Evolutionary conservation across 1,140 invertebrate genomes (phyloP), one percentile per base, ranked within the genome.

Genomic region (Tetragonula clypearis): DNA sequence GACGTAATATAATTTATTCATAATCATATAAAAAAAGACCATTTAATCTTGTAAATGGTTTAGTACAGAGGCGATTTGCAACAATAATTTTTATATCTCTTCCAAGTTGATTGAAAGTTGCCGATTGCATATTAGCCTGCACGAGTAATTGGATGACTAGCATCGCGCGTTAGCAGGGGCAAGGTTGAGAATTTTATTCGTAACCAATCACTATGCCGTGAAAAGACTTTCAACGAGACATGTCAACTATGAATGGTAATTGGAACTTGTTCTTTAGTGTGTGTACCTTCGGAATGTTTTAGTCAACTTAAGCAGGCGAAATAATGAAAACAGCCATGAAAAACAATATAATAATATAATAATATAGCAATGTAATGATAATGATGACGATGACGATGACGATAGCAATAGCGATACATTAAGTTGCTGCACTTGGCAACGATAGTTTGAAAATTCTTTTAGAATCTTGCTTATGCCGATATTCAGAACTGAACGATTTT

Each of bases 1-100:
- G 90, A 92, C 91, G 88, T 91, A 91, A 93, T 93, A 93, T 93
- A 92, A 93, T 93, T 93, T 93, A 93, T 93, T 93, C 84, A 90
- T 92, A 93, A 93, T 92, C 91, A 92, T 92, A 92, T 92, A 92
- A 93, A 92, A 91, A 92, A 91, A 56, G 90, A 91, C 87, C 88
- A 91, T 92, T 92, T 86, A 89, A 88, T 85, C 83, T 82, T 55
- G 82, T 88, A 89, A 92, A 92, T 91, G 84, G 88, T 74, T 91
- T 76, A 82, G 86, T 91, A 91, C 86, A 90, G 68, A 86, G 85
- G 74, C 87, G 76, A 91, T 86, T 89, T 84, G 82, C 83, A 92
- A 92, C 91, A 90, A 91, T 92, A 87, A 82, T 92, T 87, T 30
- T 85, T 75, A 83, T 72, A 83, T 71, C 30, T 76, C 68, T 41